These are phyloP conservation scores for Lochmaea capreae DNA, from an alignment of 2,888 invertebrate species.

Conservation along the genomic window DNA sequence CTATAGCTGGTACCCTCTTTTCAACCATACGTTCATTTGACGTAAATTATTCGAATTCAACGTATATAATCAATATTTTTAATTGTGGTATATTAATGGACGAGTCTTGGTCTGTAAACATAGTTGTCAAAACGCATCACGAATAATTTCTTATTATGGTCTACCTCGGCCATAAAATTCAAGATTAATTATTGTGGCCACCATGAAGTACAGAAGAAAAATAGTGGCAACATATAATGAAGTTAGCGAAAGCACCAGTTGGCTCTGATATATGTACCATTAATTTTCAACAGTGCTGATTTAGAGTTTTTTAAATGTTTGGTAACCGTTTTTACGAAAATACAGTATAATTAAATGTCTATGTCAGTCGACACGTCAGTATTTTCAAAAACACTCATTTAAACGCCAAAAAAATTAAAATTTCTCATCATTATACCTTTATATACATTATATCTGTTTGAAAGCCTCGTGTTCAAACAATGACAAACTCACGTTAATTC, in stretches of 20 bases:
- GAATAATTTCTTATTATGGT: slow-evolving; percentile 24
- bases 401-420: neutral
- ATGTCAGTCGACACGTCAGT: no score
- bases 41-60: neutral
- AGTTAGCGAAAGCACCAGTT: slow-evolving; percentile 27
- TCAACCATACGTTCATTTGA: no score
- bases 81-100: neutral
- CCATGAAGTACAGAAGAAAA: slow-evolving; percentile 40
- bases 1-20: no score
- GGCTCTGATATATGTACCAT: slow-evolving; percentile 26
- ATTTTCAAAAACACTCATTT: neutral
- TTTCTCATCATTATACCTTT: neutral
- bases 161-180: slow-evolving; percentile 33
- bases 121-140: slow-evolving; percentile 23
- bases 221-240: slow-evolving; percentile 35
- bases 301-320: neutral
- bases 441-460: neutral
- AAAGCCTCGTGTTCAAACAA: slow-evolving; percentile 7
- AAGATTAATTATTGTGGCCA: slow-evolving; percentile 39
- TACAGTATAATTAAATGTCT: no score
- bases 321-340: no score
- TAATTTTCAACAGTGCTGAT: slow-evolving; percentile 2
- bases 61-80: neutral
- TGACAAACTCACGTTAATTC: slow-evolving; percentile 24
- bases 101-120: slow-evolving; percentile 1